A percentile compares a stretch with the other conserved stretches of the same genome.
Conservation (phyloP, 2,113 vertebrate species). For the Phalacrocorax brasilianus region DNA sequence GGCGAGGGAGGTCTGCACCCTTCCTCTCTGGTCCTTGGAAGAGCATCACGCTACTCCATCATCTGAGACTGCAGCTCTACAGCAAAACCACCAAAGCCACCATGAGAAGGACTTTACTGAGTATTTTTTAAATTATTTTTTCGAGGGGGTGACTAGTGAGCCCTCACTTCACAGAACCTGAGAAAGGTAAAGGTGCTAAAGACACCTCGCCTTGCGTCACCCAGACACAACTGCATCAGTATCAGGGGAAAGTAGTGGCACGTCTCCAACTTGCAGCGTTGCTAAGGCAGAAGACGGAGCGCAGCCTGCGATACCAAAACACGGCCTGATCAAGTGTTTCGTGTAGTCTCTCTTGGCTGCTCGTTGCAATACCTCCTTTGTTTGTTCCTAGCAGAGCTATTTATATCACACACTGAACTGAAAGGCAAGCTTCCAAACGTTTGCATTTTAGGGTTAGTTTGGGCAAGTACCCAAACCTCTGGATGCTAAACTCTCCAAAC, state of each 20-base stretch:
- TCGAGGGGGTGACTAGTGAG: rapidly evolving
- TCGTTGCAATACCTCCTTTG: slow-evolving; percentile 41
- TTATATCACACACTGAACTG: slow-evolving; percentile 50
- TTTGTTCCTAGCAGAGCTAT: slow-evolving; percentile 48
- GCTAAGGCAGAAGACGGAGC: not conserved
- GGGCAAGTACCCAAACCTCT: slow-evolving; percentile 66
- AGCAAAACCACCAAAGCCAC: not conserved
- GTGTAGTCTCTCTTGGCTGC: slow-evolving; percentile 10
- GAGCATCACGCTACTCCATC: rapidly evolving
- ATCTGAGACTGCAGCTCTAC: not conserved
- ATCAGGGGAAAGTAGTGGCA: not conserved
- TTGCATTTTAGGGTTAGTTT: slow-evolving; percentile 62
- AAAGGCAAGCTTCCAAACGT: slow-evolving; percentile 52
- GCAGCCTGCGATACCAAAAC: not conserved
- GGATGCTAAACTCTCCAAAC: slow-evolving; percentile 54
- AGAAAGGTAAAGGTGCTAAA: not conserved
- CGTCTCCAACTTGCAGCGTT: not conserved
- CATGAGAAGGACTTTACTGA: not conserved
- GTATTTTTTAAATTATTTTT: not conserved
- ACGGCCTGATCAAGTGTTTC: not conserved
- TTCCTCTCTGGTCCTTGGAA: not conserved
- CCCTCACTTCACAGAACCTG: not conserved
- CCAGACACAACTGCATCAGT: not conserved
- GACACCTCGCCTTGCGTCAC: not conserved
- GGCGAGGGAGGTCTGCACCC: not conserved